Evolutionary conservation across 2,797 vertebrate species (phyloP), one percentile per base, ranked within the genome.

Genomic region (Novumbra hubbsi): DNA sequence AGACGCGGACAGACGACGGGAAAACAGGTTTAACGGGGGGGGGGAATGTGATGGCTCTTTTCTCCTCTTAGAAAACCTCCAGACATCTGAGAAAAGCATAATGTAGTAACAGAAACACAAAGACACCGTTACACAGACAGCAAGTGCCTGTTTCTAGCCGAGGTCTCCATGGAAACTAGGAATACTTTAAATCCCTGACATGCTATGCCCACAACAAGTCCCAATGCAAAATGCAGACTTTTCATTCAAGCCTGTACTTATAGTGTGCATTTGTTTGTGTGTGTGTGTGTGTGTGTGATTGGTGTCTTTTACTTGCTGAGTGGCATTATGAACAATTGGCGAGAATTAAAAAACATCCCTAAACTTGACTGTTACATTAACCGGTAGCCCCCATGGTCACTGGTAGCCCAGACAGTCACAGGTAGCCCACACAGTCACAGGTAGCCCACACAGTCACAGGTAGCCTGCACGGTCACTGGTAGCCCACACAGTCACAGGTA

Each of bases 81-180:
- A 60, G 9, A 60, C 21, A 24, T 24, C 55, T 27, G 55, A 60
- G 55, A 60, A 60, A 24, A 60, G 21, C 21, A 60, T 60, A 24
- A 60, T 60, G 24, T 21, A n/a, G 11, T 12, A 60, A 60, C n/a
- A 57, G 21, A 60, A 24, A 60, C 55, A 57, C 21, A 24, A 21
- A 57, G 21, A 27, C 55, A 24, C 21, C 12, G 21, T 24, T 12
- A 60, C 21, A 76, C 78, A 70, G 73, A 75, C 75, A 82, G 68
- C 27, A 70, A 76, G 76, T 80, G 68, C 74, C 9, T 48, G 78
- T 76, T 76, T 74, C 70, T 66, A 52, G 77, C 64, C 78, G 50
- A 57, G n/a, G 69, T 91, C 72, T 77, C 90, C 84, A 88, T 90
- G 86, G 90, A 87, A 91, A 93, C 89, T 78, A 41, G 34, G 65